These are phyloP conservation scores for Tretioscincus oriximinensis DNA, from an alignment of 2,113 vertebrate genomes.

Conservation along the genomic window DNA sequence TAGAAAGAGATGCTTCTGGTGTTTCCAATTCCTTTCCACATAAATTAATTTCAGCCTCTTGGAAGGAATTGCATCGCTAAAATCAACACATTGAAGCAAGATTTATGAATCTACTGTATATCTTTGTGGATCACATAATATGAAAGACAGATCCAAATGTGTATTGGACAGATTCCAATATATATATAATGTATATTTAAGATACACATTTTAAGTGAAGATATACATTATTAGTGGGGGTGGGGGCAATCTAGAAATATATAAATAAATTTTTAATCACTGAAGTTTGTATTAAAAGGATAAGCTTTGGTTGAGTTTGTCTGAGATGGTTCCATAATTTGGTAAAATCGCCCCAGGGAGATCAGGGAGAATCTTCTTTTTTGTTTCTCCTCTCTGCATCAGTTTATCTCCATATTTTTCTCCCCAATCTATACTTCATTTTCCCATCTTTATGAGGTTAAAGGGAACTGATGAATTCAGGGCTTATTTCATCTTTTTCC, in stretches of 20 bases:
- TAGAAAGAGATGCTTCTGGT: slow-evolving; percentile 36
- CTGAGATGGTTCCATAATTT: no score
- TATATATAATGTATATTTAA: neutral
- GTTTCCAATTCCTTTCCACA: slow-evolving; percentile 61
- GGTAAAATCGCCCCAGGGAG: no score
- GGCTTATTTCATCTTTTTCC: no score
- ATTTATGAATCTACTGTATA: neutral
- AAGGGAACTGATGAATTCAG: no score
- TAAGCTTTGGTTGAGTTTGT: no score
- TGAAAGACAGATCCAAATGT: neutral
- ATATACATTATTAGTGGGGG: neutral
- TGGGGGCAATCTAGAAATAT: neutral
- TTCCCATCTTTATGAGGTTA: no score
- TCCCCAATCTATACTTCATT: no score
- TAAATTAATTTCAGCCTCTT: slow-evolving; percentile 56
- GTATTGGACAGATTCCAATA: neutral
- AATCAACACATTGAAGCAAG: neutral
- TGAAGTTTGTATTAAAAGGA: neutral
- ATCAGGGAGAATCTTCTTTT: no score
- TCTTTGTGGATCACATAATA: neutral
- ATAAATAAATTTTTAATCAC: neutral
- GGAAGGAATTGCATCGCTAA: slow-evolving; percentile 30
- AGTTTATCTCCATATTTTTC: no score
- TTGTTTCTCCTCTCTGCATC: no score
- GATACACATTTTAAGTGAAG: neutral